Base-by-base conservation (phyloP, 2,113 vertebrate genomes). In the Psittacula cyanocephala region DNA sequence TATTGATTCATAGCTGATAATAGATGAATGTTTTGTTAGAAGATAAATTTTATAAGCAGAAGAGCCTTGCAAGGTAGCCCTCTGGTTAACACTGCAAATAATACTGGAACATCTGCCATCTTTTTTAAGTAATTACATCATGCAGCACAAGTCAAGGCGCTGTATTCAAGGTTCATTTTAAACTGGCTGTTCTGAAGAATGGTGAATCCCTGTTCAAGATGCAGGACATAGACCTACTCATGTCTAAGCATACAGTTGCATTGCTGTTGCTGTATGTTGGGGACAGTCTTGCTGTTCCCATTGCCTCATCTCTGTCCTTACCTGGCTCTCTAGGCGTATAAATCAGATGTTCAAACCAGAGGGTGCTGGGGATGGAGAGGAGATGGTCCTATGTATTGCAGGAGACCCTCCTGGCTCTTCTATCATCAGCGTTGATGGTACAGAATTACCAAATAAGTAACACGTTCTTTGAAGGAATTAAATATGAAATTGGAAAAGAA, bases 311-410 rank as follows among this genome's bases (percentile, higher is more conserved):
- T 39, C 50, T 65, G 39, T 44, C 52, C 13, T 49, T 50, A 43
- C 37, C 39, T 55, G 28, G 13, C 28, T 49, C 19, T 76, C 13
- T 60, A n/a, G 81, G 33, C 39, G 31, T 46, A 6, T 19, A 8
- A 37, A 37, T 65, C 3, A 2, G 11, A 35, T 59, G 16, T 53
- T 81, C 9, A 2, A 0, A 63, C 19, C 0, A 0, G 10, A 27
- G 8, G 4, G 1, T 43, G 43, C 31, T 35, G 64, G 63, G 44
- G 11, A 23, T 7, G 27, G 49, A 65, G 24, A 71, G 29, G 59
- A 74, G 39, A 28, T 13, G 17, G 28, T 70, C 44, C 49, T 19
- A 35, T 23, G 53, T 49, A 41, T 11, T 37, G 47, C 63, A 15
- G 60, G 64, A 72, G 50, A 20, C 57, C 65, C 17, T 74, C 87